Conservation (phyloP, 2,797 vertebrate species). For the Dermochelys coriacea region DNA sequence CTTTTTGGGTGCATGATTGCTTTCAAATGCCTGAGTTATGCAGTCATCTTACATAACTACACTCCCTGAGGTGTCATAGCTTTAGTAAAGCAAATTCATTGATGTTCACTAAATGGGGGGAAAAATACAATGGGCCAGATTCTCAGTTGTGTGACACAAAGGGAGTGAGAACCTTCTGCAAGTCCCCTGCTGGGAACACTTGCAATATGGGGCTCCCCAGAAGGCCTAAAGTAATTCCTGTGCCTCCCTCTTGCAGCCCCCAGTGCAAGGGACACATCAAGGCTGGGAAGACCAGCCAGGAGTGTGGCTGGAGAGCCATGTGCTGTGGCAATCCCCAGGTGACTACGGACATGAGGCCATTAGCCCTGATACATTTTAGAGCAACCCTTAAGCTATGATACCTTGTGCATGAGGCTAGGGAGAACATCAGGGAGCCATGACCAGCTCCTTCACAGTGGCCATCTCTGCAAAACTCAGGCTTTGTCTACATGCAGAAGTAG, state of each 20-base stretch:
- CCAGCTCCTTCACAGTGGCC: neutral
- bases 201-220: neutral
- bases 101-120: neutral
- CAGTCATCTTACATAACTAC: neutral
- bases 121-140: neutral
- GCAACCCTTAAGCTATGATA: neutral
- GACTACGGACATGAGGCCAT: rapidly evolving
- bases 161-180: neutral
- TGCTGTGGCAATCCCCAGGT: neutral
- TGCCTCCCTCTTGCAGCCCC: neutral
- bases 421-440: neutral
- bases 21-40: conserved; percentile 12
- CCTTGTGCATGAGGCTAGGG: neutral
- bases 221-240: neutral
- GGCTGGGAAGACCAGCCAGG: neutral
- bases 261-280: neutral
- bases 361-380: neutral
- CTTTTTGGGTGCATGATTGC: neutral
- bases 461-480: neutral
- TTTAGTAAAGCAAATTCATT: conserved; percentile 29
- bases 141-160: neutral
- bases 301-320: neutral
- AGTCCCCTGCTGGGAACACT: neutral
- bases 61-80: neutral
- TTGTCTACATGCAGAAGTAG: neutral